Evolutionary conservation across 2,113 vertebrate species (phyloP), one percentile per base, ranked within the genome.

Genomic region (Sceloporus undulatus): DNA sequence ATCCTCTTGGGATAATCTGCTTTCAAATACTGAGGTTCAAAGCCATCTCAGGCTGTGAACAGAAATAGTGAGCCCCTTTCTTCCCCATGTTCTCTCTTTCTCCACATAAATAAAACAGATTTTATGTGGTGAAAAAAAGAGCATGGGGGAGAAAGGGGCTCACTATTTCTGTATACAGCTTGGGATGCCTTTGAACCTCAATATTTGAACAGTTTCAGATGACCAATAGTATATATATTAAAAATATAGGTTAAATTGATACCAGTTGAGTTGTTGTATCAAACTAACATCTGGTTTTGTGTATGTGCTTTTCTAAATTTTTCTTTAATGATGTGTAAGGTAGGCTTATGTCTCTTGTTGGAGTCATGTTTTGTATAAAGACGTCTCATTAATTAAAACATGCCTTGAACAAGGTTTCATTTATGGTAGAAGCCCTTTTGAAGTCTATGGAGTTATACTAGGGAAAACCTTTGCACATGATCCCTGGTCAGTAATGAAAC

Each of bases 1-100:
- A 95, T 94, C 94, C 94, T 92, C 92, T 92, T 86, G 87, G 85
- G 88, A 82, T 95, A 95, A 95, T 95, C 94, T 92, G 88, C 89
- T 94, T 91, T 90, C 88, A 87, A 80, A 86, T 89, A 91, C 89
- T 73, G 90, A 93, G 23, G 92, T 92, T 48, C 59, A 1, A 65
- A 91, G 90, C 56, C 1, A 40, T 91, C 85, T 42, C 48, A 90
- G 86, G 85, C 71, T 80, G 87, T 85, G 88, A 23, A 1, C 85
- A 89, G 95, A 91, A 93, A 90, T 93, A 92, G 13, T 68, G 89
- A 81, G 2, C 89, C 89, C 85, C 84, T 82, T 85, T 92, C 91
- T 88, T 85, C 48, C 11, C 10, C 40, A 19, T 52, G 25, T 29
- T 59, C 23, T 9, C 9, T n/a, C 27, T 23, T 76, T 34, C 13